Evolutionary conservation across 2,113 vertebrate genomes (phyloP).

Genomic region (Muntiacus reevesi): DNA sequence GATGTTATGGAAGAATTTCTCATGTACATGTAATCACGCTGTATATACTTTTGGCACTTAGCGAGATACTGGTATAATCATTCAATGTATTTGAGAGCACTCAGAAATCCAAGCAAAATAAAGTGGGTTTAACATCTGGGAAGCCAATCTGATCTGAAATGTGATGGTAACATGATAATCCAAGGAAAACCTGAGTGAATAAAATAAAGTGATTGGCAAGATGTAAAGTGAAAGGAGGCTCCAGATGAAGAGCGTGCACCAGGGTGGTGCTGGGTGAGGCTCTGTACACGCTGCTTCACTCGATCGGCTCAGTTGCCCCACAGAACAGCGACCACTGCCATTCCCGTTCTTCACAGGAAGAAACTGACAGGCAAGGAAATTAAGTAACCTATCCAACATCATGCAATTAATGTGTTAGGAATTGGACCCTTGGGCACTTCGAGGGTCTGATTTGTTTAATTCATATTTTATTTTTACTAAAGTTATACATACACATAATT

Average conservation of each 20-base stretch:
- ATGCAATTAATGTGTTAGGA: background rate
- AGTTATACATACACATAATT: background rate
- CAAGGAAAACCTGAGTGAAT: background rate
- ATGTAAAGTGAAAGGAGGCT: background rate
- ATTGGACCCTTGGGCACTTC: background rate
- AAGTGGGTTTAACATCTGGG: background rate
- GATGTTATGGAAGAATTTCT: background rate
- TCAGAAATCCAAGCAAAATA: background rate
- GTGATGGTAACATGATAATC: background rate
- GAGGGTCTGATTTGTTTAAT: background rate
- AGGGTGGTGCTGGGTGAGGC: no score
- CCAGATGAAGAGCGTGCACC: background rate
- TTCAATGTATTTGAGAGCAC: background rate
- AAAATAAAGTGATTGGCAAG: background rate
- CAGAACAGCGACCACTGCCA: background rate
- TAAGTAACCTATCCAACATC: background rate
- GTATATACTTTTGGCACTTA: background rate
- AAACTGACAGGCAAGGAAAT: background rate
- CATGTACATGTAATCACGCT: background rate
- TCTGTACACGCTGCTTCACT: no score
- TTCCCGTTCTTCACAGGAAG: background rate
- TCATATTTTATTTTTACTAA: background rate
- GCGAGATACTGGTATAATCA: background rate
- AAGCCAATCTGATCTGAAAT: background rate
- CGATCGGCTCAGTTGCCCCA: background rate